Evolutionary conservation across 2,113 vertebrate species (phyloP).

Genomic region (Channa maculata): DNA sequence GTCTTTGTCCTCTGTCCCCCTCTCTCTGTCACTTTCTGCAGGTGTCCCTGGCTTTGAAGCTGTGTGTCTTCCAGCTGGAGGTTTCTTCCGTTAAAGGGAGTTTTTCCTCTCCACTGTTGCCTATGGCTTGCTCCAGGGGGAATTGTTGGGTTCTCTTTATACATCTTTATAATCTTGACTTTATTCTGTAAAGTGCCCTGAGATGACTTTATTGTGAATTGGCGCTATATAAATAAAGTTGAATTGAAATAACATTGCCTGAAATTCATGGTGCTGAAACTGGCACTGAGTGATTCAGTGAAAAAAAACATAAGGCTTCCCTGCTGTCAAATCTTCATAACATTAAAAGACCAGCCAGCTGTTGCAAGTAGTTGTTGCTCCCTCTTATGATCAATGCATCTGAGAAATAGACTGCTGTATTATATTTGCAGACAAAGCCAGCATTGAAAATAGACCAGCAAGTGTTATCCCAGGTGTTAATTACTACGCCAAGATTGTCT

Average conservation of each 20-base stretch:
- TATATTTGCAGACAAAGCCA: constrained; percentile 61
- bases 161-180: too few relatives aligned
- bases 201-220: too few relatives aligned
- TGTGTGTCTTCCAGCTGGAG: too few relatives aligned
- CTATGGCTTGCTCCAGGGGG: too few relatives aligned
- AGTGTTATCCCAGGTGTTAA: constrained; percentile 62
- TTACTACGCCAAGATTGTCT: constrained; percentile 64
- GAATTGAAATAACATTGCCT: constrained; percentile 24
- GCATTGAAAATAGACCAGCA: constrained; percentile 57
- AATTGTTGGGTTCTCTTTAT: too few relatives aligned
- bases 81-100: too few relatives aligned
- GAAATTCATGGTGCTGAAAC: constrained; percentile 16
- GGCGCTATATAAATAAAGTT: too few relatives aligned
- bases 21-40: too few relatives aligned
- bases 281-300: constrained; percentile 23
- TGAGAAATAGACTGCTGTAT: constrained; percentile 33
- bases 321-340: constrained; percentile 22
- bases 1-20: too few relatives aligned
- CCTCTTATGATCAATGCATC: constrained; percentile 24
- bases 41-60: too few relatives aligned
- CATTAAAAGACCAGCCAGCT: constrained; percentile 54
- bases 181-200: too few relatives aligned
- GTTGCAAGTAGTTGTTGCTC: constrained; percentile 27
- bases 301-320: constrained; percentile 22
- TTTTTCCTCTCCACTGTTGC: too few relatives aligned